Evolutionary conservation across 2,797 vertebrate species (phyloP).

Genomic region (Philypnodon macrostomus): DNA sequence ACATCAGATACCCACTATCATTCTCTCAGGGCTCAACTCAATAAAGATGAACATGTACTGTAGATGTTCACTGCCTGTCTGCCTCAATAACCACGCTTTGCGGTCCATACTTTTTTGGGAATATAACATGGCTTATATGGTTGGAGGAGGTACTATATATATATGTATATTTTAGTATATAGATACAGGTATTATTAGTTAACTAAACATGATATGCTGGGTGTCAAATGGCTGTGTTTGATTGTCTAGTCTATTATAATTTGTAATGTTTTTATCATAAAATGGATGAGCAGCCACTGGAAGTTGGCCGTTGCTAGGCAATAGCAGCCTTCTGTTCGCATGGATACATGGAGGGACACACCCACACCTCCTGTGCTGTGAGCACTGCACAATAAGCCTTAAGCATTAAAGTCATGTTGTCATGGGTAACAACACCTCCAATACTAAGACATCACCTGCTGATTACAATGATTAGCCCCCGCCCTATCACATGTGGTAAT

Average conservation of each 20-base stretch:
- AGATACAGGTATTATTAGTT: too few relatives aligned
- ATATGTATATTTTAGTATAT: too few relatives aligned
- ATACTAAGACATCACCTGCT: background rate
- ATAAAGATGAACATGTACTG: conserved; percentile 31
- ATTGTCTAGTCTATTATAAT: background rate
- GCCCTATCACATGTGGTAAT: conserved; percentile 24
- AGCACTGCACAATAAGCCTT: conserved; percentile 51
- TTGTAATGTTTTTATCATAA: background rate
- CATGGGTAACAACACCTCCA: conserved; percentile 10
- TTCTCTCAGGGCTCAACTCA: conserved; percentile 30
- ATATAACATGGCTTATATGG: too few relatives aligned
- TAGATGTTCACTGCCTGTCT: conserved; percentile 16
- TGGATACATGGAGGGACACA: conserved; percentile 59
- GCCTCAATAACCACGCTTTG: conserved; percentile 18
- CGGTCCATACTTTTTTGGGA: conserved; percentile 1
- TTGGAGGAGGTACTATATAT: too few relatives aligned
- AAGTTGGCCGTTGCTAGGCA: conserved; percentile 64
- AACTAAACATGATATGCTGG: too few relatives aligned
- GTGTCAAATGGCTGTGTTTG: too few relatives aligned
- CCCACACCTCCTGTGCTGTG: conserved; percentile 58
- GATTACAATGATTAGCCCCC: conserved; percentile 1
- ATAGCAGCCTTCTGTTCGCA: conserved; percentile 46
- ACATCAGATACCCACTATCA: conserved; percentile 39
- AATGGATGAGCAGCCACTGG: conserved; percentile 19
- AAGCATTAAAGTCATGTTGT: conserved; percentile 6